Evolutionary conservation across 92 coral and sea anemone genomes (phyloP).

Genomic region (Siderastrea radians): DNA sequence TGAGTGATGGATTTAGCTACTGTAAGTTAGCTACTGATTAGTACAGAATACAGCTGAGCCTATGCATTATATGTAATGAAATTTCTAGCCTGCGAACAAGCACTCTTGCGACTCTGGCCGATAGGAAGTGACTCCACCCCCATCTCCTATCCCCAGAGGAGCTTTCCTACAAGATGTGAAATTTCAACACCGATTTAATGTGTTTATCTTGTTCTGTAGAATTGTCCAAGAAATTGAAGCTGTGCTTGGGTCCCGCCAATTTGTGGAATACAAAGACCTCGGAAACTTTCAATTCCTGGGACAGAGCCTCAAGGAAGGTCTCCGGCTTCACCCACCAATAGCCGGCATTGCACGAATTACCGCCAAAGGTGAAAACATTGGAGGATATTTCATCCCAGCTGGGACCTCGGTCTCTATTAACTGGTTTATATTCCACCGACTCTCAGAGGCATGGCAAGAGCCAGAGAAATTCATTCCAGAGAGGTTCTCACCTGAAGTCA

Average conservation of each 20-base stretch:
- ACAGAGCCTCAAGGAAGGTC: conserved; percentile 85
- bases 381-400: conserved; percentile 79
- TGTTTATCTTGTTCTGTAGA: conserved; percentile 21
- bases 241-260: conserved; percentile 74
- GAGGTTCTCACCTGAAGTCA: conserved; percentile 69
- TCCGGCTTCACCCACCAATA: conserved; percentile 84
- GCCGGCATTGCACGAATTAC: conserved; percentile 54
- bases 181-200: no score
- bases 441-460: conserved; percentile 76
- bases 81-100: no score
- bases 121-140: no score
- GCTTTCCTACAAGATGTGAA: no score
- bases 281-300: conserved; percentile 87
- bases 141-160: no score
- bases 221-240: conserved; percentile 75
- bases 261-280: conserved; percentile 83
- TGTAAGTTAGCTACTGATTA: no score
- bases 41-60: no score
- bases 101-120: no score
- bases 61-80: no score
- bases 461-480: conserved; percentile 90
- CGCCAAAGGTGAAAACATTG: conserved; percentile 66
- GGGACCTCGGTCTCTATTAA: conserved; percentile 54
- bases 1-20: no score
- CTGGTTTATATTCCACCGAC: conserved; percentile 50